Conservation (phyloP, 2,797 vertebrate genomes). For the Rhyacichthys aspro region DNA sequence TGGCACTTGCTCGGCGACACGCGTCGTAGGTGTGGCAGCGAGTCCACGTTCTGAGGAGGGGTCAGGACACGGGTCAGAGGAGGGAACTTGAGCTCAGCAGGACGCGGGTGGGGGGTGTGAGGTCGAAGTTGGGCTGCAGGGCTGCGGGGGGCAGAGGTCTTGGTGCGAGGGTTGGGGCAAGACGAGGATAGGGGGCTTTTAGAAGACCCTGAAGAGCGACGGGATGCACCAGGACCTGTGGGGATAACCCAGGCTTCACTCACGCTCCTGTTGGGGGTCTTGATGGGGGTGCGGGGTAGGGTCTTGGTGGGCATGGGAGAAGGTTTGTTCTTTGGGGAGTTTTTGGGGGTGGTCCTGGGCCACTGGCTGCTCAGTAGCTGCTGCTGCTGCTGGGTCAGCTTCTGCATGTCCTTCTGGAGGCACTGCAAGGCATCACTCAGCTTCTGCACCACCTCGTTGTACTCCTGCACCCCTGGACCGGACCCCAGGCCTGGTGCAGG, state of each 20-base stretch:
- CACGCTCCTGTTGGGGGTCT: conserved; percentile 48
- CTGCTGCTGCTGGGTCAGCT: conserved; percentile 90
- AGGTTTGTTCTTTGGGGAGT: conserved; percentile 51
- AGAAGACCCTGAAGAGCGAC: conserved; percentile 57
- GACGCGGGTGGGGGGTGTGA: conserved; percentile 79
- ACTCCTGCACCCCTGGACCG: conserved; percentile 74
- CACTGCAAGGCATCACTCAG: conserved; percentile 86
- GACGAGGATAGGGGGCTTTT: conserved; percentile 70
- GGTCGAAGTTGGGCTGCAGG: conserved; percentile 81
- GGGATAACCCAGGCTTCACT: conserved; percentile 85
- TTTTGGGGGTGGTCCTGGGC: conserved; percentile 55
- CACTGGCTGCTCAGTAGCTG: conserved; percentile 82
- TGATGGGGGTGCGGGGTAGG: conserved; percentile 64
- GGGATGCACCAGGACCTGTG: conserved; percentile 36
- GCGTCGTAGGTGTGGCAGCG: conserved; percentile 87
- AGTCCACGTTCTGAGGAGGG: conserved; percentile 87
- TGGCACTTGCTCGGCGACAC: conserved; percentile 90
- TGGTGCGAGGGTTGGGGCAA: conserved; percentile 75
- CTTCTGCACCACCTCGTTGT: conserved; percentile 89
- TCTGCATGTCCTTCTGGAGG: conserved; percentile 90
- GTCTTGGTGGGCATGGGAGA: conserved; percentile 71
- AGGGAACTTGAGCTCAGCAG: conserved; percentile 85
- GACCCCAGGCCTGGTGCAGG: not conserved
- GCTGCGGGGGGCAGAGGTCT: conserved; percentile 66
- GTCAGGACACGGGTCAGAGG: conserved; percentile 85